Evolutionary conservation across 2,113 vertebrate species (phyloP).

Genomic region (Cyprinodon brontotheroides): DNA sequence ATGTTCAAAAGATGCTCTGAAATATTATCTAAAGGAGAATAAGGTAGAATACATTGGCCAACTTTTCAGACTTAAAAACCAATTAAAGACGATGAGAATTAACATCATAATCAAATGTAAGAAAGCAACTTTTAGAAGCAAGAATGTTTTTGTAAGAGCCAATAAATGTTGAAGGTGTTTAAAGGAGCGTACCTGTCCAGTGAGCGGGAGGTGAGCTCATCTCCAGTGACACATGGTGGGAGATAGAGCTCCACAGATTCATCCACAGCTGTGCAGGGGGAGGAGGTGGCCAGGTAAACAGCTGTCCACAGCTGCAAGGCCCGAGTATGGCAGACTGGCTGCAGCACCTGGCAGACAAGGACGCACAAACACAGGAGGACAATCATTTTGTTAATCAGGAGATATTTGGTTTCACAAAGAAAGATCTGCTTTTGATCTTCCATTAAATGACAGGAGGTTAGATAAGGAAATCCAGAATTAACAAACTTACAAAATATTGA

Average conservation of each 20-base stretch:
- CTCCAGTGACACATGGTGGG: conserved; percentile 83
- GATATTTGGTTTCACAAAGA: not conserved
- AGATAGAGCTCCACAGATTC: conserved; percentile 92
- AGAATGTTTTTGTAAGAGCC: not conserved
- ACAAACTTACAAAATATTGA: not conserved
- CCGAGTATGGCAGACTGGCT: conserved; percentile 96
- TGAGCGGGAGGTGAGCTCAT: conserved; percentile 89
- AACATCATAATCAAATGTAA: not conserved
- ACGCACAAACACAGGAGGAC: conserved; percentile 18
- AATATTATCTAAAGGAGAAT: not conserved
- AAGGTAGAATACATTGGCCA: not conserved
- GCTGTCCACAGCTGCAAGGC: conserved; percentile 96
- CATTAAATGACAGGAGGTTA: conserved; percentile 6
- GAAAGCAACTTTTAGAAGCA: not conserved
- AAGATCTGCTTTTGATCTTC: conserved; percentile 12
- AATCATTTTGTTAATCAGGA: not conserved
- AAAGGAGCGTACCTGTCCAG: conserved; percentile 86
- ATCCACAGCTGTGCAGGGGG: conserved; percentile 91
- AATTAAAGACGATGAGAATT: not conserved
- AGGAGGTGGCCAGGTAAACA: conserved; percentile 94
- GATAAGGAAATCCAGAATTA: not conserved
- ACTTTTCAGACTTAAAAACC: not conserved
- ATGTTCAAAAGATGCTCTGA: too few relatives aligned
- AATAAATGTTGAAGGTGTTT: not conserved
- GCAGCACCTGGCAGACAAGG: conserved; percentile 90